phyloP scores from a whole-genome alignment of 2,888 invertebrate genomes.

The Parthenolecanium corni region DNA sequence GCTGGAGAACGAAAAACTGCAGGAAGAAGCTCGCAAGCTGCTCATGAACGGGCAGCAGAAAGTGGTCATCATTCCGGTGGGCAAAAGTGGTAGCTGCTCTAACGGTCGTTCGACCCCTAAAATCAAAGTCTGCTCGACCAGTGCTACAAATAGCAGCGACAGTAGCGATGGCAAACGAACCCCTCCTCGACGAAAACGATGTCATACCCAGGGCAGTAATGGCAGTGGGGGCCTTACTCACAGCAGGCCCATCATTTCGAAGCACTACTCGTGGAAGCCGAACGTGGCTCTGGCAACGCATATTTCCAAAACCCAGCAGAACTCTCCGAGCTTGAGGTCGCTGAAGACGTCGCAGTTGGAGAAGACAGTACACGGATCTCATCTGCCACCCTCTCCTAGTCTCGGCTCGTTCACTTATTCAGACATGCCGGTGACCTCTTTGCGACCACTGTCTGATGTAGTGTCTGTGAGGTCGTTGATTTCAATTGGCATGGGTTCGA shows the following conservation, averaged over 20 bases:
- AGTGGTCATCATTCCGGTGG: constrained; percentile 30
- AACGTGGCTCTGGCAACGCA: neutral
- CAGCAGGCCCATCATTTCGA: neutral
- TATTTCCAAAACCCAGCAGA: neutral
- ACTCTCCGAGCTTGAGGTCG: constrained; percentile 31
- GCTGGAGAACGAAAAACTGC: constrained; percentile 21
- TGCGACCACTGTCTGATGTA: constrained; percentile 47
- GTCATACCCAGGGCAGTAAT: neutral
- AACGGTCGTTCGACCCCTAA: constrained; percentile 1
- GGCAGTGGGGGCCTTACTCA: no score
- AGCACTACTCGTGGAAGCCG: constrained; percentile 1
- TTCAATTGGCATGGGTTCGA: constrained; percentile 78
- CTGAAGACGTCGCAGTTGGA: constrained; percentile 21
- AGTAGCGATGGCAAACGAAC: constrained; percentile 31
- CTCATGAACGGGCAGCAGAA: constrained; percentile 29
- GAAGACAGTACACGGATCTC: neutral
- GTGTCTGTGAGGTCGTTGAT: constrained; percentile 66
- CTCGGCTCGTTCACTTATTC: constrained; percentile 9
- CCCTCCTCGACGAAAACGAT: constrained; percentile 24
- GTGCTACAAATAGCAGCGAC: constrained; percentile 29
- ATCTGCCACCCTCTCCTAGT: constrained; percentile 24
- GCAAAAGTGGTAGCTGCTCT: constrained; percentile 17
- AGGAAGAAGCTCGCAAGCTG: constrained; percentile 19
- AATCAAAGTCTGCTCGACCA: constrained; percentile 14
- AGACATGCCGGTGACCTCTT: constrained; percentile 20